Evolutionary conservation across 2,888 invertebrate genomes (phyloP).

Genomic region (Lithophane leautieri): DNA sequence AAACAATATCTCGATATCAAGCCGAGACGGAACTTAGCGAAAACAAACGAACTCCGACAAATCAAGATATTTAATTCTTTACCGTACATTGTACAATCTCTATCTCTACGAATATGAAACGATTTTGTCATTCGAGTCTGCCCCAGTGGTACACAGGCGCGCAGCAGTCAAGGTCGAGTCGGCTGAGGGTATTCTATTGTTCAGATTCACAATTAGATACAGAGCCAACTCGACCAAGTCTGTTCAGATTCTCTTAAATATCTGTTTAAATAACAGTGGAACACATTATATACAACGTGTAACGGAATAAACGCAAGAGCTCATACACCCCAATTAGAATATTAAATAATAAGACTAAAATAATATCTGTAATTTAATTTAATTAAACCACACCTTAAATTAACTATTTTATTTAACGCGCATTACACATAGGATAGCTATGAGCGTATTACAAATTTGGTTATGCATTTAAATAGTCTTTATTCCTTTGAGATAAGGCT

Average conservation of each 20-base stretch:
- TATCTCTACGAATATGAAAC: background rate
- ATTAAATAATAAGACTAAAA: too few relatives aligned
- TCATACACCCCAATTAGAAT: too few relatives aligned
- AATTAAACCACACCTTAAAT: too few relatives aligned
- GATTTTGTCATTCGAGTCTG: background rate
- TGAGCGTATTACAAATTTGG: too few relatives aligned
- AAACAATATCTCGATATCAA: background rate
- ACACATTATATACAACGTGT: too few relatives aligned
- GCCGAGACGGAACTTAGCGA: background rate
- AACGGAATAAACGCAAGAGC: too few relatives aligned
- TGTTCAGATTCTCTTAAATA: background rate
- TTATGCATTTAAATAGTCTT: too few relatives aligned
- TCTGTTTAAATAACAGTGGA: background rate
- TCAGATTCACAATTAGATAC: conserved; percentile 30
- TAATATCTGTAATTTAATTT: too few relatives aligned
- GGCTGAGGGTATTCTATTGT: conserved; percentile 29
- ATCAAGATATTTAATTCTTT: background rate
- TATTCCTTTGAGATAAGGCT: too few relatives aligned
- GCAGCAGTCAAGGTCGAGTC: conserved; percentile 37
- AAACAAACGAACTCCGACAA: background rate
- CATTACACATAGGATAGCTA: too few relatives aligned
- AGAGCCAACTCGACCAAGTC: conserved; percentile 10
- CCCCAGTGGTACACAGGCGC: background rate
- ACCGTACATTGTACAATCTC: background rate
- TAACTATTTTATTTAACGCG: too few relatives aligned